Conservation (phyloP, 1,140 invertebrate genomes). For the Pseudomyrmex concolor region DNA sequence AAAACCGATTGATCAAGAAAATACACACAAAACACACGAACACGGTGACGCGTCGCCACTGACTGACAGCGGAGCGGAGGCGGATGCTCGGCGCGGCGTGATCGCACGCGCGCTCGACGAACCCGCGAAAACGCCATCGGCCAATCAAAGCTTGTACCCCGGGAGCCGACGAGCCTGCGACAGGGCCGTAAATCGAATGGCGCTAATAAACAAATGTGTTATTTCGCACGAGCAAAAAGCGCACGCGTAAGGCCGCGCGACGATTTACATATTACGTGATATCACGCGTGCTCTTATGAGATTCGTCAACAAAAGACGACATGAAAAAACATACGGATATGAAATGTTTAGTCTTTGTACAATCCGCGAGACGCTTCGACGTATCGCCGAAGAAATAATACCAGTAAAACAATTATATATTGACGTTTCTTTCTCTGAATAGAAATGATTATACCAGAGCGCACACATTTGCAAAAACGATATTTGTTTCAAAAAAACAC, state of each 20-base stretch:
- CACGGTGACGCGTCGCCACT: slow-evolving; percentile 64
- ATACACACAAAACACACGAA: background rate
- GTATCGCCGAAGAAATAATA: background rate
- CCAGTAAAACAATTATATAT: too few relatives aligned
- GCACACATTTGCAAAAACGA: too few relatives aligned
- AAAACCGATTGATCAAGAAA: background rate
- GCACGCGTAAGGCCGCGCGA: background rate
- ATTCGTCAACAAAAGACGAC: too few relatives aligned
- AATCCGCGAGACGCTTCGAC: background rate
- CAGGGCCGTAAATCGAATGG: slow-evolving; percentile 55
- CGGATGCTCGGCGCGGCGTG: slow-evolving; percentile 54
- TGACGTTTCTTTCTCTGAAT: too few relatives aligned
- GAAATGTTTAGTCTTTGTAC: too few relatives aligned
- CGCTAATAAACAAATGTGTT: slow-evolving; percentile 21
- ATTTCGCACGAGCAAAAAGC: background rate
- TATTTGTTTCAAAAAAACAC: background rate
- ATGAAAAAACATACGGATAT: too few relatives aligned
- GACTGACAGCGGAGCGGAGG: slow-evolving; percentile 56
- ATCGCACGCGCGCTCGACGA: slow-evolving; percentile 64
- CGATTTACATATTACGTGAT: background rate
- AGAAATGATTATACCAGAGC: too few relatives aligned
- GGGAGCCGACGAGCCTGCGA: slow-evolving; percentile 44
- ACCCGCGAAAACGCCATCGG: slow-evolving; percentile 66
- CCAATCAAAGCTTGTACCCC: slow-evolving; percentile 62
- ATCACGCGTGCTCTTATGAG: background rate